Base-by-base conservation (phyloP, 2,888 invertebrate genomes). In the Blomia tropicalis region DNA sequence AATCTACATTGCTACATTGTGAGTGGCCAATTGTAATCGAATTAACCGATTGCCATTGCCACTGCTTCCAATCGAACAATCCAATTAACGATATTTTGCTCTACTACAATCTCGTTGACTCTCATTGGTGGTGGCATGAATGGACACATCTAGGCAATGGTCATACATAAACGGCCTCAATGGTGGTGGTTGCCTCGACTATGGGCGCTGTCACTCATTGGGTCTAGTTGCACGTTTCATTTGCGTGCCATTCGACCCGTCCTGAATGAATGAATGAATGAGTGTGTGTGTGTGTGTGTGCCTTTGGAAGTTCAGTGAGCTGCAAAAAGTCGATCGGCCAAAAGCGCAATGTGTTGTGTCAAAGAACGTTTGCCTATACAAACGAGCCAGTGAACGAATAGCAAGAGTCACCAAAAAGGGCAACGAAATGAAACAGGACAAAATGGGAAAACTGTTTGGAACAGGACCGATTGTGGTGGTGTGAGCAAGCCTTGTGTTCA, bases 281-380 rank as follows among this genome's bases (percentile, higher is more conserved):
- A 47, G 23, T 47, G 51, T 47, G 51, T 7, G 7, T 11, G 51
- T 47, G 7, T 47, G 51, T 47, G 7, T 47, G n/a, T n/a, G n/a
- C n/a, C n/a, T n/a, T n/a, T n/a, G n/a, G 51, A 47, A n/a, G n/a
- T 47, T 47, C 51, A 47, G 7, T 47, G 51, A 47, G 51, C 51
- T 47, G 51, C n/a, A 47, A 47, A 47, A 47, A 47, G 51, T 47
- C 51, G 51, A 47, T 47, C 51, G n/a, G n/a, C 51, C 51, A 47
- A 47, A 47, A 36, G 36, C 36, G 17, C 7, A 36, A 36, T 36
- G 51, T n/a, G 27, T 47, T 47, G 7, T 47, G 51, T 47, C 51
- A 47, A 47, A 47, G 27, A n/a, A n/a, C n/a, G n/a, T n/a, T 47
- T 47, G 51, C 51, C 51, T 47, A 47, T 47, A 47, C 51, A 47